Conservation (phyloP, 2,888 invertebrate genomes). For the Muschampia staudingeri region DNA sequence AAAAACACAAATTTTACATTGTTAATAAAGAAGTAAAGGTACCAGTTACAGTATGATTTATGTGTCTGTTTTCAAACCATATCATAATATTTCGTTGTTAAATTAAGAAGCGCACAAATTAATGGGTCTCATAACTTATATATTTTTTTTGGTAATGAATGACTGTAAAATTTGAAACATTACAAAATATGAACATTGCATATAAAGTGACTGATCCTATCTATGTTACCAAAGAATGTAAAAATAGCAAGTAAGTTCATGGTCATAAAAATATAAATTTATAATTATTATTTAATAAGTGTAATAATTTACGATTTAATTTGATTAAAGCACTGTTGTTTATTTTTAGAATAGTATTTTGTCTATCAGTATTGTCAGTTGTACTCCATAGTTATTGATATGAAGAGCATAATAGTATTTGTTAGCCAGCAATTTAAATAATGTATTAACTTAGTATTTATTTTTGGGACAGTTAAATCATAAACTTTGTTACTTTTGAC, state of each 20-base stretch:
- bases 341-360: constrained; percentile 9
- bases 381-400: neutral
- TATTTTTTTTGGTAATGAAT: constrained; percentile 6
- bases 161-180: constrained; percentile 22
- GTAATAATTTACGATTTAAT: constrained; percentile 3
- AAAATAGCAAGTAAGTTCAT: constrained; percentile 51
- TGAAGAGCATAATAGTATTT: neutral
- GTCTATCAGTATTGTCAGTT: neutral
- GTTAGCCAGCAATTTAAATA: neutral
- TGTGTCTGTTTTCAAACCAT: constrained; percentile 62
- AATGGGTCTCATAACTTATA: constrained; percentile 20
- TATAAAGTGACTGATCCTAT: constrained; percentile 47
- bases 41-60: constrained; percentile 92
- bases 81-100: constrained; percentile 72
- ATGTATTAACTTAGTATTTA: neutral
- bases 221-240: constrained; percentile 71
- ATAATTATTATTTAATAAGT: constrained; percentile 1
- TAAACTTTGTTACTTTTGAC: neutral
- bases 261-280: neutral
- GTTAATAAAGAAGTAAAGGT: constrained; percentile 97
- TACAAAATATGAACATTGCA: constrained; percentile 27
- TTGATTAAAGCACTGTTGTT: neutral
- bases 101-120: constrained; percentile 82
- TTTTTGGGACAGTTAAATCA: neutral
- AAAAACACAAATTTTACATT: constrained; percentile 99